Evolutionary conservation across 92 coral and sea anemone species (phyloP), one percentile per base, ranked within the genome.

Genomic region (Ricordea florida): DNA sequence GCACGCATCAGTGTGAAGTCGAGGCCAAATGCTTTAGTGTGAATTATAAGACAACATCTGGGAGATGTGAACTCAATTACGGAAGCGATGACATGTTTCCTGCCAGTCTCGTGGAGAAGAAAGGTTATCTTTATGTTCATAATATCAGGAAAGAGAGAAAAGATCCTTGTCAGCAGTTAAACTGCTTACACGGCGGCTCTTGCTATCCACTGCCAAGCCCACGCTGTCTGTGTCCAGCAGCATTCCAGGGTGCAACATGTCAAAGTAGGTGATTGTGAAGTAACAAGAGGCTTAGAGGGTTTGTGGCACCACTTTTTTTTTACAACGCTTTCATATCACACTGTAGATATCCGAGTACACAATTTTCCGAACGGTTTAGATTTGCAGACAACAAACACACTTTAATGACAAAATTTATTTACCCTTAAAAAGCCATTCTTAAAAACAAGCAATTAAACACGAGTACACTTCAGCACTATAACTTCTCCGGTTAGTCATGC

Each of bases 1-100:
- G 89, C 24, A 62, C 84, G 2, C 52, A 58, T 34, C 20, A 17
- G 25, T 84, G 89, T 55, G 89, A 84, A 47, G 62, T 76, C 28
- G 66, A 84, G 15, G 4, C 44, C 10, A 42, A 43, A 14, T 84
- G 89, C 10, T 59, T 77, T 57, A 84, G 89, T 18, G 61, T 84
- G 25, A 84, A 84, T 22, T 69, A 69, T 31, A 34, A 36, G 28
- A 14, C 60, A 42, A 40, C 42, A 20, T 26, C 61, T 32, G 33
- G 59, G 16, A 53, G 22, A 1, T 84, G 89, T 36, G 74, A 60
- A 53, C 6, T 48, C 18, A 84, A 84, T 52, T 36, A 78, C 45
- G 69, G 71, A 45, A 57, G 57, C n/a, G 37, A 42, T 7, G 80
- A 84, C 48, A 33, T 60, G 79, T 58, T 41, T 16, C 62, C 80